Percentiles rank a stretch among this genome's conserved stretches.
Evolutionary conservation across 2,888 invertebrate genomes (phyloP).

Genomic region (Troglohyphantes excavatus): DNA sequence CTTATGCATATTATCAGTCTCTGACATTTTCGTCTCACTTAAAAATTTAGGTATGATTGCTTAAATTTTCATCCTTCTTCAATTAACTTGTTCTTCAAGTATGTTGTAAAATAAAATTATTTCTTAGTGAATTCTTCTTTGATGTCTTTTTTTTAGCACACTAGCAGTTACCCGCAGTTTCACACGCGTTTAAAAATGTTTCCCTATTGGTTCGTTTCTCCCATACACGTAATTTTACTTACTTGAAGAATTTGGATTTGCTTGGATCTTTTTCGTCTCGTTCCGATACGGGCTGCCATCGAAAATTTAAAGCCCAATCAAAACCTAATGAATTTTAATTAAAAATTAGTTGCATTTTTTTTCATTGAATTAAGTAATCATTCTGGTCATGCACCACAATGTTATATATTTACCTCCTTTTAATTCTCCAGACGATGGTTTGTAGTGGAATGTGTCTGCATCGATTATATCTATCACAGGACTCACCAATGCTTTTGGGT

Average conservation of each 20-base stretch:
- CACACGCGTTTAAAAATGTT: too few relatives aligned
- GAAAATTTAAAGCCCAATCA: slow-evolving; percentile 84
- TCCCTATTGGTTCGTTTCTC: too few relatives aligned
- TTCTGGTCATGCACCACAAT: too few relatives aligned
- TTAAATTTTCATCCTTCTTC: too few relatives aligned
- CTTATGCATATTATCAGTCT: too few relatives aligned
- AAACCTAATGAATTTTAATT: slow-evolving; percentile 82
- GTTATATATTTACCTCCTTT: slow-evolving; percentile 87
- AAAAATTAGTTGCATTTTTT: not conserved
- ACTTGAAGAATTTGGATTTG: slow-evolving; percentile 61
- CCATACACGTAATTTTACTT: slow-evolving; percentile 37
- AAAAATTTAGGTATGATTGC: too few relatives aligned
- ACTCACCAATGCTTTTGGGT: slow-evolving; percentile 86
- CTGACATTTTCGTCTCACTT: too few relatives aligned
- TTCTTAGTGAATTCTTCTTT: too few relatives aligned
- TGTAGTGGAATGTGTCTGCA: slow-evolving; percentile 95
- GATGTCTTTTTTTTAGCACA: too few relatives aligned
- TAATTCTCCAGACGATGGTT: slow-evolving; percentile 92
- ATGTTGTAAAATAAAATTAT: too few relatives aligned
- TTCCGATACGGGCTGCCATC: slow-evolving; percentile 83
- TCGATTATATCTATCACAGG: slow-evolving; percentile 98
- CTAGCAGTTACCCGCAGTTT: too few relatives aligned
- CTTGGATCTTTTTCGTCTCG: slow-evolving; percentile 64
- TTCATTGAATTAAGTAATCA: not conserved
- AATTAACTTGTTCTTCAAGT: too few relatives aligned